phyloP scores from a whole-genome alignment of 2,888 invertebrate genomes.

The Leptinotarsa rubiginosa region DNA sequence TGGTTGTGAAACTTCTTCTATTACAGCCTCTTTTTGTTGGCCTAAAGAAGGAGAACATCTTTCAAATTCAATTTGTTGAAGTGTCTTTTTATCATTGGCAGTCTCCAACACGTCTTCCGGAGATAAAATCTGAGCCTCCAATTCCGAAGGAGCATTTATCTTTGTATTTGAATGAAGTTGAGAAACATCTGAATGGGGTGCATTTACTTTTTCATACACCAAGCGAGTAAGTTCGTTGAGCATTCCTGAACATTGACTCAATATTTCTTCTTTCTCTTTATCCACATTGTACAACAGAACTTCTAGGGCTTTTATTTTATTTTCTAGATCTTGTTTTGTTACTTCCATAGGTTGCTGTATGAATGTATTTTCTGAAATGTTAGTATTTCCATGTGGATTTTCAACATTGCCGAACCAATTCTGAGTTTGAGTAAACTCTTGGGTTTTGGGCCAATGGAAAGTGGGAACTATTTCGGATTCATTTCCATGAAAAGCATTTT shows the following conservation, averaged over 20 bases:
- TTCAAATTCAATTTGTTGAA: slow-evolving; percentile 51
- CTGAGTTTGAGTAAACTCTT: not conserved
- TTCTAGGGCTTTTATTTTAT: slow-evolving; percentile 63
- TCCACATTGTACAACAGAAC: slow-evolving; percentile 64
- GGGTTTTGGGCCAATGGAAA: slow-evolving; percentile 51
- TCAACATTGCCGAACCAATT: not conserved
- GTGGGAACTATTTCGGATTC: slow-evolving; percentile 41
- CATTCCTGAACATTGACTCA: slow-evolving; percentile 61
- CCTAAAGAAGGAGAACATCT: slow-evolving; percentile 40
- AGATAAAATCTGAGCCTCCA: slow-evolving; percentile 52
- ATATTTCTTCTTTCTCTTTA: slow-evolving; percentile 62
- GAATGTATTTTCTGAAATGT: not conserved
- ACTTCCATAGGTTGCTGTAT: slow-evolving; percentile 46
- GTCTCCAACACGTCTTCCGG: slow-evolving; percentile 37
- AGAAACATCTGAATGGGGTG: slow-evolving; percentile 23
- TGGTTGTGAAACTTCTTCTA: slow-evolving; percentile 48
- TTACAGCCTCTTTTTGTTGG: slow-evolving; percentile 41
- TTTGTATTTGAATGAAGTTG: not conserved
- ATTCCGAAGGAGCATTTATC: slow-evolving; percentile 17
- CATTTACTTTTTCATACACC: slow-evolving; percentile 51
- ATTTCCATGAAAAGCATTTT: slow-evolving; percentile 8
- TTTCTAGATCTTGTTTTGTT: slow-evolving; percentile 58
- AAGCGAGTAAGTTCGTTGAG: slow-evolving; percentile 61
- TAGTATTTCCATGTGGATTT: not conserved
- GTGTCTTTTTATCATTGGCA: slow-evolving; percentile 32